Percentiles rank a stretch among this genome's conserved stretches.
These are phyloP conservation scores for Notothenia rossii DNA, from an alignment of 2,113 vertebrate species.

Conservation along the genomic window DNA sequence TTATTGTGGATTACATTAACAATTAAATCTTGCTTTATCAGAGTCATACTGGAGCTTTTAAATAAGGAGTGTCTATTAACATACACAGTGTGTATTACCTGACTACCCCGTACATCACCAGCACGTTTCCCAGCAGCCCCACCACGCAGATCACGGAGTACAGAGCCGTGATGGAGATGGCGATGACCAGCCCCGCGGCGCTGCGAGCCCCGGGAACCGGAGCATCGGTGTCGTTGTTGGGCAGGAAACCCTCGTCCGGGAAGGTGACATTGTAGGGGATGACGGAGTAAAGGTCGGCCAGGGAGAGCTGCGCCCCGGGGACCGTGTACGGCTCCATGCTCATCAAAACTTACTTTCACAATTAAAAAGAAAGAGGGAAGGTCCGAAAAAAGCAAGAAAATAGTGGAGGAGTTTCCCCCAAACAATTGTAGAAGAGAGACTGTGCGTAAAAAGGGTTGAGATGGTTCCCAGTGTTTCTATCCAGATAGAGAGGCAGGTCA, in stretches of 20 bases:
- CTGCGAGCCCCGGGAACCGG: slow-evolving; percentile 70
- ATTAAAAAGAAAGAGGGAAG: background rate
- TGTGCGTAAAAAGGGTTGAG: background rate
- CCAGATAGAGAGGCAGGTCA: slow-evolving; percentile 33
- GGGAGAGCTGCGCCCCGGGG: slow-evolving; percentile 66
- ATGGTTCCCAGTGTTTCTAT: slow-evolving; percentile 9
- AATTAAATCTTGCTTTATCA: no score
- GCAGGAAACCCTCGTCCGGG: slow-evolving; percentile 53
- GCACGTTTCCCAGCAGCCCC: slow-evolving; percentile 93
- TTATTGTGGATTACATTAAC: no score
- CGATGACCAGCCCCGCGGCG: slow-evolving; percentile 87
- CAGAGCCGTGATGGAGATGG: slow-evolving; percentile 92
- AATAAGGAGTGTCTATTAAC: no score
- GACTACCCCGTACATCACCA: slow-evolving; percentile 95
- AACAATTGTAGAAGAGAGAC: background rate
- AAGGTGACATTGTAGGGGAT: slow-evolving; percentile 84
- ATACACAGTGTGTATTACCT: slow-evolving; percentile 83
- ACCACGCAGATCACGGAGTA: slow-evolving; percentile 94
- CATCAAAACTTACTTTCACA: slow-evolving; percentile 26
- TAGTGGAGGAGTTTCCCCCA: slow-evolving; percentile 1
- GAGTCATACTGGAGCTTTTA: background rate
- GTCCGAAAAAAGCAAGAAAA: background rate
- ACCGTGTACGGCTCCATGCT: slow-evolving; percentile 84
- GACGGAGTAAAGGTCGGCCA: slow-evolving; percentile 81
- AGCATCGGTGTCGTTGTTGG: slow-evolving; percentile 80